These are phyloP conservation scores for Scolopax mira DNA, from an alignment of 2,113 vertebrate species.

Conservation along the genomic window DNA sequence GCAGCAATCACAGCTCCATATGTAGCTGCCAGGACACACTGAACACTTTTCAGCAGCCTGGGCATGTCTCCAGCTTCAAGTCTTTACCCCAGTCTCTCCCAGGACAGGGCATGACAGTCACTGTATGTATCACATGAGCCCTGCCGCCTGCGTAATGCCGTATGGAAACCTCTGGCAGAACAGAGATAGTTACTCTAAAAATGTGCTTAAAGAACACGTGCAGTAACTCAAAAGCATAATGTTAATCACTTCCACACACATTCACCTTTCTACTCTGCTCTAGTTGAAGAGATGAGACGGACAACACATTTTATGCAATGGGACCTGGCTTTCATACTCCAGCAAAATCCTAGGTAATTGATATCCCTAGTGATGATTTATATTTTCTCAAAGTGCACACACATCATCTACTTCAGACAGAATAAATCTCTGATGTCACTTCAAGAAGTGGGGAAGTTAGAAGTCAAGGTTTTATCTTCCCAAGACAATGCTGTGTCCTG, in stretches of 20 bases:
- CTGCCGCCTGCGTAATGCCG: not conserved
- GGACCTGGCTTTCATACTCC: not conserved
- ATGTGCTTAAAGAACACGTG: accelerated
- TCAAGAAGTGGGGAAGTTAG: not conserved
- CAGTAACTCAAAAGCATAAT: not conserved
- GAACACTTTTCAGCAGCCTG: not conserved
- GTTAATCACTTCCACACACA: not conserved
- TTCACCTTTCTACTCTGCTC: not conserved
- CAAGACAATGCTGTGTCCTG: not conserved
- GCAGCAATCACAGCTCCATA: not conserved
- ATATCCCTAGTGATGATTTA: not conserved
- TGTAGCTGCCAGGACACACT: not conserved
- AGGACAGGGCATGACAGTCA: not conserved
- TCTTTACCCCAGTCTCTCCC: not conserved
- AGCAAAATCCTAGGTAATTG: not conserved
- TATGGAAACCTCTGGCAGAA: not conserved
- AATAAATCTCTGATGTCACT: not conserved
- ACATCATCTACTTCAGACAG: not conserved
- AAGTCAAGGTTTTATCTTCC: not conserved
- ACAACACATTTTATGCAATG: not conserved
- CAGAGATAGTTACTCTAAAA: not conserved
- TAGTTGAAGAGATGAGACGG: not conserved
- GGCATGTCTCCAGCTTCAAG: not conserved
- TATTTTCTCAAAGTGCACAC: not conserved
- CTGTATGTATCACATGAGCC: not conserved